Conservation (phyloP, 2,113 vertebrate species). For the Eptesicus fuscus region DNA sequence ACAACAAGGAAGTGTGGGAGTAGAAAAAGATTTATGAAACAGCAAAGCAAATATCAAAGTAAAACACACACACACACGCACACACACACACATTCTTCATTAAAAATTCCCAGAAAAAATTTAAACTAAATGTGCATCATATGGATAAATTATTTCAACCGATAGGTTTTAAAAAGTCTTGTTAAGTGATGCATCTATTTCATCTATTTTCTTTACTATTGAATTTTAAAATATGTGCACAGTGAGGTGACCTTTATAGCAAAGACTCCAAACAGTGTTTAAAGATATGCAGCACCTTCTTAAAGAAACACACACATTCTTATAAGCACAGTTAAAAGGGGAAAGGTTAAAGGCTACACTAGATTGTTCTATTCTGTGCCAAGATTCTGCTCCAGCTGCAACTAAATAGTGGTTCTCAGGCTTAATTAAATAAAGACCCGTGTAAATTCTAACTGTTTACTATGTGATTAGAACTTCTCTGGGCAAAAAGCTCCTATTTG, state of each 20-base stretch:
- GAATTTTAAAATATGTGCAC: constrained; percentile 49
- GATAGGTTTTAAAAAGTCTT: background rate
- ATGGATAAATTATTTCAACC: background rate
- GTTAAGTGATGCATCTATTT: background rate
- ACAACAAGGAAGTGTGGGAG: background rate
- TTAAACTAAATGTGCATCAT: background rate
- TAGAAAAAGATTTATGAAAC: background rate
- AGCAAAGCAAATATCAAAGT: background rate
- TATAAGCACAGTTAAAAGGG: constrained; percentile 45
- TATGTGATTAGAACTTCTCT: constrained; percentile 72
- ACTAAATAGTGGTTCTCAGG: constrained; percentile 69
- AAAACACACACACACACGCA: background rate
- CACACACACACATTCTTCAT: background rate
- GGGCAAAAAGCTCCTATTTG: constrained; percentile 65
- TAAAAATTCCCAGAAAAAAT: background rate
- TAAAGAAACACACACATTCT: constrained; percentile 44
- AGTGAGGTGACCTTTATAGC: constrained; percentile 50
- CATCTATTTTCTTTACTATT: background rate
- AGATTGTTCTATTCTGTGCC: constrained; percentile 59
- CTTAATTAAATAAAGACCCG: constrained; percentile 70
- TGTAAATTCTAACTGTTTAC: constrained; percentile 75
- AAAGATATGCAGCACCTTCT: constrained; percentile 39
- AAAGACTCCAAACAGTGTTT: constrained; percentile 50
- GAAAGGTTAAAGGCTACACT: constrained; percentile 39
- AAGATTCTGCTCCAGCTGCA: constrained; percentile 69